Evolutionary conservation across 2,888 invertebrate species (phyloP).

Genomic region (Pachliopta kotzebuea): DNA sequence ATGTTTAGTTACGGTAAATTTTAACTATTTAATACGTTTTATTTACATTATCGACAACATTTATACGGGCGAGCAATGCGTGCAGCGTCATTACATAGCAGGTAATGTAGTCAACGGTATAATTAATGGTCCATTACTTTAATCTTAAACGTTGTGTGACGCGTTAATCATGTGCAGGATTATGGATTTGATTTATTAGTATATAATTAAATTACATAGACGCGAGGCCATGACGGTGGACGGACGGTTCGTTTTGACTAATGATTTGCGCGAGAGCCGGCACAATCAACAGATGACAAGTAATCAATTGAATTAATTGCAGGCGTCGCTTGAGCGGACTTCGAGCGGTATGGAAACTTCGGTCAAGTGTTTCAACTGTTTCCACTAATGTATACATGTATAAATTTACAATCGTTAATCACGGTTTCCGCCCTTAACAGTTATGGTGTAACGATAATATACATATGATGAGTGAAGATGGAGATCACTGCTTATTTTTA

Average conservation of each 20-base stretch:
- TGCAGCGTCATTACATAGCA: constrained; percentile 3
- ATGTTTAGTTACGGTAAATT: background rate
- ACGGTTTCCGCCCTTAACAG: too few relatives aligned
- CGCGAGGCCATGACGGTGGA: constrained; percentile 38
- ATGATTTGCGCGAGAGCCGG: constrained; percentile 52
- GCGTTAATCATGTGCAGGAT: constrained; percentile 52
- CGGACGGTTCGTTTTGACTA: constrained; percentile 60
- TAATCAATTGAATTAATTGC: constrained; percentile 67
- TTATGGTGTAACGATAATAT: too few relatives aligned
- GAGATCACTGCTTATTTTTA: too few relatives aligned
- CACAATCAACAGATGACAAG: constrained; percentile 66
- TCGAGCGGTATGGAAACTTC: constrained; percentile 15
- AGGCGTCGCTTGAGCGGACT: constrained; percentile 32
- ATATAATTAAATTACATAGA: constrained; percentile 48
- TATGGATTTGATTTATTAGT: constrained; percentile 55
- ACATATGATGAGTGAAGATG: too few relatives aligned
- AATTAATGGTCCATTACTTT: constrained; percentile 46
- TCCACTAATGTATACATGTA: constrained; percentile 7
- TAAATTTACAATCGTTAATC: constrained; percentile 1
- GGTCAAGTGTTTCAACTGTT: constrained; percentile 27
- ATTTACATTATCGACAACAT: background rate
- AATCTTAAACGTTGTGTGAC: constrained; percentile 31
- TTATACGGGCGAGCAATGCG: background rate
- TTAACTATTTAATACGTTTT: background rate
- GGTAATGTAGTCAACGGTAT: constrained; percentile 34